phyloP scores from a whole-genome alignment of 2,797 vertebrate species.

The Podargus strigoides region DNA sequence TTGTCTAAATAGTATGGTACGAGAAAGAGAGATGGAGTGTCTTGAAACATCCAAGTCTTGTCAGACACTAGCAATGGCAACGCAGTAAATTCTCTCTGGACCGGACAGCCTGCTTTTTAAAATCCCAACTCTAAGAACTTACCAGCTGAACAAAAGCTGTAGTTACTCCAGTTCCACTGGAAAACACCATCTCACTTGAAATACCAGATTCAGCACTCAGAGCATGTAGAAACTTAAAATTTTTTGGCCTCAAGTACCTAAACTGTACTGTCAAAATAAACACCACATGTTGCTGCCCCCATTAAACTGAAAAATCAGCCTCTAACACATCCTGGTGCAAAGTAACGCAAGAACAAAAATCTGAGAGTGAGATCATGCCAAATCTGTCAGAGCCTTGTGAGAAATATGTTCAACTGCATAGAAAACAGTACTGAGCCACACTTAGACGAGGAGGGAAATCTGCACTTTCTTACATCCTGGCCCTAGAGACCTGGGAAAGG shows the following conservation, averaged over 20 bases:
- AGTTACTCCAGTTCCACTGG: neutral
- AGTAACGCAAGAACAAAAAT: neutral
- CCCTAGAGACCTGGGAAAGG: neutral
- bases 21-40: neutral
- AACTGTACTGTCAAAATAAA: neutral
- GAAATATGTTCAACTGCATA: fast-evolving
- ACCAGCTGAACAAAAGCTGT: neutral
- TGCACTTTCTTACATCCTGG: neutral
- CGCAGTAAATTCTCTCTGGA: fast-evolving
- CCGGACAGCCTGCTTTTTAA: neutral
- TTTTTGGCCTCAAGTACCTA: neutral
- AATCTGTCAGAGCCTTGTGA: neutral
- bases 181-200: neutral
- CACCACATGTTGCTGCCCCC: neutral
- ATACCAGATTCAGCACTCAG: neutral
- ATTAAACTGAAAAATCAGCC: neutral
- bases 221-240: neutral
- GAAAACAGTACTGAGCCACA: neutral
- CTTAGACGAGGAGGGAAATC: neutral
- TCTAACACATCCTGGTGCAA: neutral
- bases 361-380: neutral
- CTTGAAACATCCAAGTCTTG: neutral
- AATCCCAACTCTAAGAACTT: neutral
- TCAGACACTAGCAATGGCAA: neutral
- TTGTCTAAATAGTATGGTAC: fast-evolving